Evolutionary conservation across 2,797 vertebrate species (phyloP), one percentile per base, ranked within the genome.

Genomic region (Melanotaenia trifasciata): DNA sequence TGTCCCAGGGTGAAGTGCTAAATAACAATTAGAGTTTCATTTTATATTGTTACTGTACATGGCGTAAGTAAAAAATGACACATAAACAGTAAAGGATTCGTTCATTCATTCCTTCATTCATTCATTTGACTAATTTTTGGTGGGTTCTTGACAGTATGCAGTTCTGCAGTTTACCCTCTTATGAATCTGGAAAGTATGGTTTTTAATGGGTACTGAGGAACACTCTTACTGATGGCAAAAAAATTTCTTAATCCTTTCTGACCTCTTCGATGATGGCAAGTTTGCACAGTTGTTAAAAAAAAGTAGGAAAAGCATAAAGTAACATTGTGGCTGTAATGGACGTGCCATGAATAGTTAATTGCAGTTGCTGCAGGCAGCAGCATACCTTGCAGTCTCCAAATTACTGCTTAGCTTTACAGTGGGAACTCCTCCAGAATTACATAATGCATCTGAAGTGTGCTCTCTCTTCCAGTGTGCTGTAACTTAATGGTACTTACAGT

Each of bases 341-440:
- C 89, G 83, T 85, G 83, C 86, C 86, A 91, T 92, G 76, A 92
- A 92, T 93, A 92, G 88, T 93, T 93, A 63, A 92, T 89, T 54
- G 76, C 76, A 58, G 66, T 75, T 88, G 72, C 71, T 86, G 87
- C 80, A 83, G 85, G 86, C 76, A 86, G 79, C 74, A 83, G 83
- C 78, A 80, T 70, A 88, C 86, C 83, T 91, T 87, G 70, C 68
- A 80, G 76, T 64, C 68, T 81, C 70, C 62, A 80, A 88, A 74
- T 62, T 84, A 75, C 70, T 84, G 81, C 81, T 77, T 69, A 78
- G 77, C 65, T 80, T 71, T 80, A 88, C 79, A 76, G 72, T 33
- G 69, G 72, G 75, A 79, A 83, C 82, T 87, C 79, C 78, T 87
- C 80, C 88, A 86, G 73, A 73, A 78, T 87, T 89, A 87, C 87